Percentiles rank a stretch among this genome's conserved stretches.
Conservation (phyloP, 2,888 invertebrate genomes). For the Conops quadrifasciatus region DNA sequence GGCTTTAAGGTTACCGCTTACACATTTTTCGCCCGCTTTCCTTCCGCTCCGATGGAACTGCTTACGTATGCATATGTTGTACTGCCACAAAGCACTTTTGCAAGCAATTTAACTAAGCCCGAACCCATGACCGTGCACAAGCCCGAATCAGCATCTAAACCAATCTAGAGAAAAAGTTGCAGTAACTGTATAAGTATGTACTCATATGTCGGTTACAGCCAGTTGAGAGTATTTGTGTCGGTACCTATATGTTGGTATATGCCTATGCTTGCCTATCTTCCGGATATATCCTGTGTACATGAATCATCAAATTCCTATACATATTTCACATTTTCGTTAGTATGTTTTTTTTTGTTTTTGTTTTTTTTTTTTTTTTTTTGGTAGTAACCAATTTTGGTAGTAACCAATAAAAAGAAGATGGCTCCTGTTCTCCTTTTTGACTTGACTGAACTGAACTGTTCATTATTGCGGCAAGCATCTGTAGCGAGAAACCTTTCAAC, state of each 20-base stretch:
- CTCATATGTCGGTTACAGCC: too few relatives aligned
- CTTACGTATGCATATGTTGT: conserved; percentile 6
- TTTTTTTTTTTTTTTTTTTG: conserved; percentile 4
- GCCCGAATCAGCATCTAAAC: too few relatives aligned
- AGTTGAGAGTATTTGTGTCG: too few relatives aligned
- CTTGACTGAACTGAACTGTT: not conserved
- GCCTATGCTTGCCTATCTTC: not conserved
- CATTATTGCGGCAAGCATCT: not conserved
- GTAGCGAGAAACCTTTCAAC: conserved; percentile 12
- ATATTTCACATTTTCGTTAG: not conserved
- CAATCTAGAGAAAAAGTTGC: not conserved
- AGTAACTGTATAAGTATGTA: too few relatives aligned
- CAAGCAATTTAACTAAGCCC: not conserved
- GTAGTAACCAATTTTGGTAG: not conserved
- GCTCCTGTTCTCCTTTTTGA: not conserved
- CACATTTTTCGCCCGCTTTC: not conserved
- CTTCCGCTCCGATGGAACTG: not conserved
- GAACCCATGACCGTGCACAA: not conserved
- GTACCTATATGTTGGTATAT: too few relatives aligned
- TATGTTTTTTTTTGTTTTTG: conserved; percentile 8
- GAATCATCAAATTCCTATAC: conserved; percentile 28
- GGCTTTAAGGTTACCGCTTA: conserved; percentile 13
- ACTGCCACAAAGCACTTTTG: conserved; percentile 15
- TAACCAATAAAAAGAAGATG: not conserved
- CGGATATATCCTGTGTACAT: conserved; percentile 19